Base-by-base conservation (phyloP, 2,888 invertebrate species). In the Mesorhabditis belari region DNA sequence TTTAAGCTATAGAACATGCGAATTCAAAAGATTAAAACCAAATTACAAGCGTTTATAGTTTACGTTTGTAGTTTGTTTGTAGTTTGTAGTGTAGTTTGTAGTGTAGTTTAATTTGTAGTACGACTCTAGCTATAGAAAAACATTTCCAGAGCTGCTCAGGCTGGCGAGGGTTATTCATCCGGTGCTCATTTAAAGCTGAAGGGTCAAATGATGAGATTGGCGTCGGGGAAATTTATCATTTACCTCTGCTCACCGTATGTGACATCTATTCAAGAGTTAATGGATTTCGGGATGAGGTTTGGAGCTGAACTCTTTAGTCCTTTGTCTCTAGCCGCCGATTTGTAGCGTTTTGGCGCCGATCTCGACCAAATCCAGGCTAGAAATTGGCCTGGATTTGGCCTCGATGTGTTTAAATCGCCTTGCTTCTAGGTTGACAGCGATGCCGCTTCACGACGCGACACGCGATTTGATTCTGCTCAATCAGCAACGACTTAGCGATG, bases 401-500 rank as follows among this genome's bases (percentile, higher is more conserved):
- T n/a, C n/a, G n/a, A n/a, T n/a, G n/a, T n/a, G n/a, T n/a, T n/a
- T n/a, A n/a, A n/a, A n/a, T n/a, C n/a, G n/a, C n/a, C n/a, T n/a
- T n/a, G 17, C 35, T 6, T 50, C 21, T 19, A 50, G 50, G 58
- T 5, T 19, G 50, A 24, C 50, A 59, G 73, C 73, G 2, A 77
- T 80, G 71, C 80, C 80, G 4, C 58, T 79, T 4, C 78, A 81
- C 62, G 80, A 80, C 60, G 78, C 79, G 2, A 80, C 80, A 0
- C 60, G 80, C 3, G 80, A 80, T 62, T 61, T 80, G 35, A 77
- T 80, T 29, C 69, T 80, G 12, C 66, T 80, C 19, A 80, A 81
- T 59, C 80, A 80, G 58, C 76, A 76, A 54, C 67, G 80, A 19
- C 61, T 80, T 5, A 67, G 69, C 5, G 77, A 80, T 64, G 76